Conservation (phyloP, 2,888 invertebrate genomes). For the Luperina testacea region DNA sequence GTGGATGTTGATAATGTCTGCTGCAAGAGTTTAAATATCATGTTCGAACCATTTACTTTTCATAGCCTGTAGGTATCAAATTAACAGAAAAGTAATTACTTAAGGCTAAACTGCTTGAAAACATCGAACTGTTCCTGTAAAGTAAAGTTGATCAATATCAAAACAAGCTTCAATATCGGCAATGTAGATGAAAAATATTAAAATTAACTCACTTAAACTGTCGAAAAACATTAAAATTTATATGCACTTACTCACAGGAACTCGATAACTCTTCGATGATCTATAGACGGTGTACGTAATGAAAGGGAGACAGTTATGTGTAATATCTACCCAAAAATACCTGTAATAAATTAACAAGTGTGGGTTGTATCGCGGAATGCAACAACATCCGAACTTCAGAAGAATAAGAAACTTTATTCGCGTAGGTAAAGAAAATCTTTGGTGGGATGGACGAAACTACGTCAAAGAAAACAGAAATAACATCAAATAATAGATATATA, state of each 20-base stretch:
- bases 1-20: not conserved
- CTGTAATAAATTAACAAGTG: conserved; percentile 54
- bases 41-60: not conserved
- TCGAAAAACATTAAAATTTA: conserved; percentile 62
- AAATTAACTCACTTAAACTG: conserved; percentile 55
- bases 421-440: conserved; percentile 37
- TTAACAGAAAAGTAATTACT: not conserved
- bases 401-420: conserved; percentile 33
- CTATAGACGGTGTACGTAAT: conserved; percentile 57
- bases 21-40: not conserved
- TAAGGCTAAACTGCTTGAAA: not conserved
- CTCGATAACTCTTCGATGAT: conserved; percentile 59
- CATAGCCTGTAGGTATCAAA: too few relatives aligned
- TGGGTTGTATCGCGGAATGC: conserved; percentile 54
- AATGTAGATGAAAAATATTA: conserved; percentile 34
- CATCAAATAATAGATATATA: conserved; percentile 62
- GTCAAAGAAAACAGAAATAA: conserved; percentile 57
- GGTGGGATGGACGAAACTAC: conserved; percentile 35
- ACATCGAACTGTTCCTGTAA: not conserved
- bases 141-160: not conserved
- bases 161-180: conserved; percentile 2
- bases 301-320: conserved; percentile 61
- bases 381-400: conserved; percentile 35
- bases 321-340: conserved; percentile 62
- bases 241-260: conserved; percentile 59